These are phyloP conservation scores for Ameiurus melas DNA, from an alignment of 2,113 vertebrate species.

Conservation along the genomic window DNA sequence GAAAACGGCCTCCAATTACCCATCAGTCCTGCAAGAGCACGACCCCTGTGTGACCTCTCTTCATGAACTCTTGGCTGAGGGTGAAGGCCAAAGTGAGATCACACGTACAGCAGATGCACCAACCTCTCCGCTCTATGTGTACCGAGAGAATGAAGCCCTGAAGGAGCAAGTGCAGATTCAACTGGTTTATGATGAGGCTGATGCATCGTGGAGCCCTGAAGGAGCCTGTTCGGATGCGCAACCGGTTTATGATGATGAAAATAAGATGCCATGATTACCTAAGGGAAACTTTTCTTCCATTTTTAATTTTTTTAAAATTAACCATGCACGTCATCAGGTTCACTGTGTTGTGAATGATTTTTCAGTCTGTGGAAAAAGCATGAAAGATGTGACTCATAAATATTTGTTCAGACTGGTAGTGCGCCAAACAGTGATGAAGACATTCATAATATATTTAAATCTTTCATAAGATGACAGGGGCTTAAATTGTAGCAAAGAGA, in stretches of 20 bases:
- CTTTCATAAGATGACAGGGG: background rate
- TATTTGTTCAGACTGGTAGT: background rate
- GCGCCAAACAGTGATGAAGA: background rate
- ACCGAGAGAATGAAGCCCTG: conserved; percentile 74
- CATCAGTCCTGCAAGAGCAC: conserved; percentile 68
- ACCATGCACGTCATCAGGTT: background rate
- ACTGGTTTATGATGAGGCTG: conserved; percentile 47
- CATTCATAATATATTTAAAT: background rate
- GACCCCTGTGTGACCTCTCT: conserved; percentile 72
- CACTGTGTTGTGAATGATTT: background rate
- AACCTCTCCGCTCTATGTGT: conserved; percentile 65
- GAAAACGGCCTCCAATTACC: conserved; percentile 57
- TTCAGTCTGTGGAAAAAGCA: background rate
- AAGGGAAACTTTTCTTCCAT: background rate
- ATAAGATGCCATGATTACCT: background rate
- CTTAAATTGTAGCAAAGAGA: background rate
- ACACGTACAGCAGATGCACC: background rate
- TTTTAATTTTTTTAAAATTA: background rate
- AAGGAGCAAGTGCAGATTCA: conserved; percentile 63
- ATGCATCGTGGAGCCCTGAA: too few relatives aligned
- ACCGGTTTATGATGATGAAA: background rate
- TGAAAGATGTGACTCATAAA: background rate
- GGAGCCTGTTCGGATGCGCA: too few relatives aligned
- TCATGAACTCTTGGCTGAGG: conserved; percentile 61
- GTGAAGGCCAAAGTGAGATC: conserved; percentile 29